Conservation (phyloP, 2,797 vertebrate genomes). For the Prionace glauca region DNA sequence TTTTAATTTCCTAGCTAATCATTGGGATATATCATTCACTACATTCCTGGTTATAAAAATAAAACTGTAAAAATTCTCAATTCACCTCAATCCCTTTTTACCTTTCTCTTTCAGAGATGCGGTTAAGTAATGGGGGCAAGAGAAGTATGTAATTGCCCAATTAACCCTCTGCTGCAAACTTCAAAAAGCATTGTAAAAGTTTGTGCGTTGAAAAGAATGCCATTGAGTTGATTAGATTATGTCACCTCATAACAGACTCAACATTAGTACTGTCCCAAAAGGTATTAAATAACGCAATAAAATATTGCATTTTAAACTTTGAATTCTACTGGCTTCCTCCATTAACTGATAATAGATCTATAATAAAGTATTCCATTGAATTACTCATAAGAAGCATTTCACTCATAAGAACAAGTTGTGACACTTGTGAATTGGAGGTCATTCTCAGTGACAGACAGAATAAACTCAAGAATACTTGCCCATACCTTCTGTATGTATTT, state of each 20-base stretch:
- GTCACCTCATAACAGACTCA: not conserved
- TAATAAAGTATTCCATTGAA: not conserved
- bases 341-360: not conserved
- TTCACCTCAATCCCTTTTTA: not conserved
- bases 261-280: not conserved
- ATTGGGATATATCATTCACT: not conserved
- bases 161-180: not conserved
- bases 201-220: not conserved
- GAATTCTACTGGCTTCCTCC: not conserved
- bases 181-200: not conserved
- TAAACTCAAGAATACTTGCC: not conserved
- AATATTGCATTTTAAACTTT: not conserved
- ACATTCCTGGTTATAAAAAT: not conserved
- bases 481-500: not conserved
- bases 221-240: not conserved
- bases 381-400: not conserved
- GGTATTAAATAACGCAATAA: not conserved
- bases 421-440: not conserved
- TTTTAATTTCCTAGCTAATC: not conserved
- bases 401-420: conserved; percentile 4
- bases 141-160: not conserved
- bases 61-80: not conserved
- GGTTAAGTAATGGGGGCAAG: not conserved
- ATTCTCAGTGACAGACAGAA: not conserved
- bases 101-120: not conserved